A percentile compares a stretch with the other conserved stretches of the same genome.
Evolutionary conservation across 2,888 invertebrate species (phyloP).

Genomic region (Corythucha ciliata): DNA sequence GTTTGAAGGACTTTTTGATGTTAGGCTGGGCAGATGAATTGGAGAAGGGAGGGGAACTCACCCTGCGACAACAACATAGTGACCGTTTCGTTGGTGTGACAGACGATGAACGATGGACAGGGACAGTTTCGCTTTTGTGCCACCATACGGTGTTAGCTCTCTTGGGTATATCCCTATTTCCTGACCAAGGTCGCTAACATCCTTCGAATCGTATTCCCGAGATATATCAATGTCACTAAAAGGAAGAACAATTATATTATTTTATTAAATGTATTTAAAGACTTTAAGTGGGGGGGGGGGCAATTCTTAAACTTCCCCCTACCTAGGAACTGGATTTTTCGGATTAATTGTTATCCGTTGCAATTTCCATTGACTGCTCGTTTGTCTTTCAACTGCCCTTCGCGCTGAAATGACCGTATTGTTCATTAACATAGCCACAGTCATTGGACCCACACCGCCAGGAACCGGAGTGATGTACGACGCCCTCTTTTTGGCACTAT

Average conservation of each 20-base stretch:
- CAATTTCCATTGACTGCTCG: constrained; percentile 62
- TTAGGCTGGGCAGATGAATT: neutral
- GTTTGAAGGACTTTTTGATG: too few species aligned
- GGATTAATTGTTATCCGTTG: constrained; percentile 55
- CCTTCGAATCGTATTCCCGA: constrained; percentile 76
- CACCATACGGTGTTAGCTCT: constrained; percentile 86
- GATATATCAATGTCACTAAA: constrained; percentile 82
- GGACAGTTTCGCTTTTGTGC: constrained; percentile 87
- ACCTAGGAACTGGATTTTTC: constrained; percentile 75
- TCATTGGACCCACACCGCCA: constrained; percentile 98
- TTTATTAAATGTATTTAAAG: too few species aligned
- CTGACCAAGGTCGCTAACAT: constrained; percentile 61
- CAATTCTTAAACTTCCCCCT: constrained; percentile 1
- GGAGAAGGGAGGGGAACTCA: constrained; percentile 43
- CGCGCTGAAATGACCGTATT: constrained; percentile 84
- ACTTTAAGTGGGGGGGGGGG: neutral
- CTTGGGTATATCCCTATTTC: constrained; percentile 73
- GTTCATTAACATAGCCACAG: constrained; percentile 93
- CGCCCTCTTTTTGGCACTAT: constrained; percentile 68
- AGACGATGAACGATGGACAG: constrained; percentile 70
- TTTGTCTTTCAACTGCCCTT: constrained; percentile 49
- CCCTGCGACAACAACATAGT: constrained; percentile 93
- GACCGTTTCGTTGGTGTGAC: constrained; percentile 59
- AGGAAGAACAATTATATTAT: constrained; percentile 8
- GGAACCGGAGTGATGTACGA: constrained; percentile 90